Evolutionary conservation across 2,797 vertebrate genomes (phyloP).

Genomic region (Podargus strigoides): DNA sequence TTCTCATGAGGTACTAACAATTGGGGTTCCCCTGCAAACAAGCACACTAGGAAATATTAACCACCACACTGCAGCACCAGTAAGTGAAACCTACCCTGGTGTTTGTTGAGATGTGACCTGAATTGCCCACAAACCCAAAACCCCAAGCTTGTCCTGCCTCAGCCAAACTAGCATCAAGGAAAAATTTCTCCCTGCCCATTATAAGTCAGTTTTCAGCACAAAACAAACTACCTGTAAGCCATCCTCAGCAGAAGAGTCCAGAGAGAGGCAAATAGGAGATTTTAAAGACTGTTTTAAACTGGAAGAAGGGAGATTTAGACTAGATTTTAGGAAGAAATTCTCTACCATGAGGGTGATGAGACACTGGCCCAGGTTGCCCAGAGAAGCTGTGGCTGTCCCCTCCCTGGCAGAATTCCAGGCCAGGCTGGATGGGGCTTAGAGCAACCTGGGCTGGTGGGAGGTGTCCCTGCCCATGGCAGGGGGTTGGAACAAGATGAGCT

Average conservation of each 20-base stretch:
- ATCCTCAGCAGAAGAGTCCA: background rate
- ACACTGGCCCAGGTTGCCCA: too few relatives aligned
- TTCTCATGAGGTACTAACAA: fast-evolving
- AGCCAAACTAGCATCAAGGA: background rate
- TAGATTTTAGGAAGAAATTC: too few relatives aligned
- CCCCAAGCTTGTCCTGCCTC: fast-evolving
- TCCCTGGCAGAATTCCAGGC: too few relatives aligned
- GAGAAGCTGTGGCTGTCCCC: too few relatives aligned
- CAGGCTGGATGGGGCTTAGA: too few relatives aligned
- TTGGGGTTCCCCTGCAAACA: background rate
- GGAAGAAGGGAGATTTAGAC: too few relatives aligned
- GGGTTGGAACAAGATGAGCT: too few relatives aligned
- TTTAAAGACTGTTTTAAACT: background rate
- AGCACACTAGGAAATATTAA: fast-evolving
- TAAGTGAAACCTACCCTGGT: background rate
- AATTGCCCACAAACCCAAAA: background rate
- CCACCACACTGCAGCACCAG: background rate
- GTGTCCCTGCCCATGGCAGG: too few relatives aligned
- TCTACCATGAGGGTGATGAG: too few relatives aligned
- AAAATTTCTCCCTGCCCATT: background rate
- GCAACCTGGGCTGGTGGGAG: too few relatives aligned
- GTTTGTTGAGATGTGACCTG: too few relatives aligned
- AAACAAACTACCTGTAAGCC: background rate
- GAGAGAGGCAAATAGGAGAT: background rate
- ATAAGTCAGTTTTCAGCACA: background rate